These are phyloP conservation scores for Acheta domesticus DNA, from an alignment of 2,888 invertebrate genomes.

Conservation along the genomic window DNA sequence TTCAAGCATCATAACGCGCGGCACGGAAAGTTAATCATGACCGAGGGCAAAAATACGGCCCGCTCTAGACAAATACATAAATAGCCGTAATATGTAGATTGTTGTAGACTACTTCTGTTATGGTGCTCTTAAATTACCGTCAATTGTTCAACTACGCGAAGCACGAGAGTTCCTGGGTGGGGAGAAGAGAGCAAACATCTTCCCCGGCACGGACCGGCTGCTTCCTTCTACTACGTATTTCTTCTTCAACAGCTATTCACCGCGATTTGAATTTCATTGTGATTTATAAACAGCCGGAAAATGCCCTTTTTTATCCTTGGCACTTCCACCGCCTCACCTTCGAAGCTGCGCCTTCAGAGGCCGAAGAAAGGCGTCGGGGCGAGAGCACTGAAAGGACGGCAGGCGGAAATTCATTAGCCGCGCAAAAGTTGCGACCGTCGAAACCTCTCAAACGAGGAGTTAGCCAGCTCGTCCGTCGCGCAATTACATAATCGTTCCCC, in stretches of 20 bases:
- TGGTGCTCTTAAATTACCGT: not conserved
- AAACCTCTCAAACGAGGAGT: not conserved
- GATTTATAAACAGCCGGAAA: too few relatives aligned
- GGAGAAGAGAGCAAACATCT: too few relatives aligned
- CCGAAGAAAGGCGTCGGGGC: too few relatives aligned
- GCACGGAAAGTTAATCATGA: not conserved
- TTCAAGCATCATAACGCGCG: not conserved
- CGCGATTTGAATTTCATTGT: too few relatives aligned
- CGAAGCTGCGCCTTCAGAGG: too few relatives aligned
- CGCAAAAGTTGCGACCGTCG: not conserved
- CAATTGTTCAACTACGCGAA: not conserved
- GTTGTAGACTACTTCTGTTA: slow-evolving; percentile 7
- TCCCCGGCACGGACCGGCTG: too few relatives aligned
- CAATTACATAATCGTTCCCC: not conserved
- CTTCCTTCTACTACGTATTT: too few relatives aligned
- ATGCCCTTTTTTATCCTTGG: too few relatives aligned
- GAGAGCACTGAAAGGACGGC: too few relatives aligned
- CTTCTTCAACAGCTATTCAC: too few relatives aligned
- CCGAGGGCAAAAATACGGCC: not conserved
- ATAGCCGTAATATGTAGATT: slow-evolving; percentile 18
- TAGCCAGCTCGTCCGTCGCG: not conserved
- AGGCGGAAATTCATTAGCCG: not conserved
- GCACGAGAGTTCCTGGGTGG: too few relatives aligned
- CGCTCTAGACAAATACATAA: not conserved
- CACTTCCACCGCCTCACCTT: too few relatives aligned